Conservation (phyloP, 30 jellyfish, hydroid and myxozoan genomes). For the Pseudorhiza aurosa region DNA sequence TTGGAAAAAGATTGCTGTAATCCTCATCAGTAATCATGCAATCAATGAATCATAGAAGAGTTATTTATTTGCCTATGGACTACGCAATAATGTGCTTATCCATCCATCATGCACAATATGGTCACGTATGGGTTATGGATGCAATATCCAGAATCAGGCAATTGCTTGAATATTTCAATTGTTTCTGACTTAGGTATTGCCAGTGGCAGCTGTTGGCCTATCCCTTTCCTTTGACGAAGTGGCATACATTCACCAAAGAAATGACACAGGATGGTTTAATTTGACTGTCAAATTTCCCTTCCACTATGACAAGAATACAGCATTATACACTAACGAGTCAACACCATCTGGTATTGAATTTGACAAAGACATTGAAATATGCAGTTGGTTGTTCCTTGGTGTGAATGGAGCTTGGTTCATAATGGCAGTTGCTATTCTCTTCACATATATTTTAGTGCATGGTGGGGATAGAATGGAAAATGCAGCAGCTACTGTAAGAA, state of each 20-base stretch:
- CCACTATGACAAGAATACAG: slow-evolving; percentile 47
- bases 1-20: no score
- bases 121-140: no score
- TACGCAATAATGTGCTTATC: no score
- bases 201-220: slow-evolving; percentile 51
- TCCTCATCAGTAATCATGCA: no score
- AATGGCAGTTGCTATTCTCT: slow-evolving; percentile 28
- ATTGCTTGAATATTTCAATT: no score
- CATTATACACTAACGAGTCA: slow-evolving; percentile 32
- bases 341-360: slow-evolving; percentile 18
- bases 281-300: slow-evolving; percentile 55
- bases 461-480: slow-evolving; percentile 62
- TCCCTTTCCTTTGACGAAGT: slow-evolving; percentile 34
- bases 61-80: no score
- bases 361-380: slow-evolving; percentile 44
- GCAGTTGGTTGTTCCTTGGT: slow-evolving; percentile 62
- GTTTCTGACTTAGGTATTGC: slow-evolving; percentile 47
- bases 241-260: slow-evolving; percentile 49
- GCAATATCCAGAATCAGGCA: no score
- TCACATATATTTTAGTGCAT: slow-evolving; percentile 40
- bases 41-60: no score
- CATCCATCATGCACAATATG: no score
- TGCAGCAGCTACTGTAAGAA: slow-evolving; percentile 48
- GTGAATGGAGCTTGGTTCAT: slow-evolving; percentile 39
- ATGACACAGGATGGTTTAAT: slow-evolving; percentile 63